These are phyloP conservation scores for Miniopterus natalensis DNA, from an alignment of 2,113 vertebrate genomes.

Conservation along the genomic window DNA sequence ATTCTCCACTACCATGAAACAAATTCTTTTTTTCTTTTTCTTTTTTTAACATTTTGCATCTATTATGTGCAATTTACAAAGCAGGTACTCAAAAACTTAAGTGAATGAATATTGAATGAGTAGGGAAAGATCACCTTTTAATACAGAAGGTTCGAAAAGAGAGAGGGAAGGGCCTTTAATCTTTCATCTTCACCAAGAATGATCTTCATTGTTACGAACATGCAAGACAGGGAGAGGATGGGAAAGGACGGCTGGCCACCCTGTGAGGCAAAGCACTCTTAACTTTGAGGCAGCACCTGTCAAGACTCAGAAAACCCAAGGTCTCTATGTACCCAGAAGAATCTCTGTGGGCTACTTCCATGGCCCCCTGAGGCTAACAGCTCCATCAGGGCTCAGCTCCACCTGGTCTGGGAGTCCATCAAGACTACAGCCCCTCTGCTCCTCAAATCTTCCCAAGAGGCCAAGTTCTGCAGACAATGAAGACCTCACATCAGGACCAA, in stretches of 20 bases:
- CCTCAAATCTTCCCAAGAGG: not conserved
- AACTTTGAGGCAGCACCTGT: not conserved
- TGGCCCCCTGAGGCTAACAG: not conserved
- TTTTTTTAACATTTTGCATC: not conserved
- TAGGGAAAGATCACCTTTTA: not conserved
- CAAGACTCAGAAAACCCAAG: not conserved
- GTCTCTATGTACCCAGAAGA: not conserved
- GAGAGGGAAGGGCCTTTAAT: not conserved
- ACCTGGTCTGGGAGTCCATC: not conserved
- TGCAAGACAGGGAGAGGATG: not conserved
- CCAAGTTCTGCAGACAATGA: not conserved
- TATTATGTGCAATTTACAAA: not conserved
- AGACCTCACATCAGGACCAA: not conserved
- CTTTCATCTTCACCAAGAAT: not conserved
- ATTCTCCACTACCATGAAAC: not conserved
- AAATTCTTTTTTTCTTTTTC: not conserved
- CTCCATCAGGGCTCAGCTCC: not conserved
- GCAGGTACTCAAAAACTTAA: not conserved
- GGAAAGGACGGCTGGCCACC: not conserved
- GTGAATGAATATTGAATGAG: not conserved
- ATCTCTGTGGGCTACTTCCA: not conserved
- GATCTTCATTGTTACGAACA: not conserved
- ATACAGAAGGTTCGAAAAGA: not conserved
- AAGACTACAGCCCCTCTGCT: not conserved
- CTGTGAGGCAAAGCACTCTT: not conserved